phyloP scores from a whole-genome alignment of 2,797 vertebrate species.

The Sylvilagus floridanus region DNA sequence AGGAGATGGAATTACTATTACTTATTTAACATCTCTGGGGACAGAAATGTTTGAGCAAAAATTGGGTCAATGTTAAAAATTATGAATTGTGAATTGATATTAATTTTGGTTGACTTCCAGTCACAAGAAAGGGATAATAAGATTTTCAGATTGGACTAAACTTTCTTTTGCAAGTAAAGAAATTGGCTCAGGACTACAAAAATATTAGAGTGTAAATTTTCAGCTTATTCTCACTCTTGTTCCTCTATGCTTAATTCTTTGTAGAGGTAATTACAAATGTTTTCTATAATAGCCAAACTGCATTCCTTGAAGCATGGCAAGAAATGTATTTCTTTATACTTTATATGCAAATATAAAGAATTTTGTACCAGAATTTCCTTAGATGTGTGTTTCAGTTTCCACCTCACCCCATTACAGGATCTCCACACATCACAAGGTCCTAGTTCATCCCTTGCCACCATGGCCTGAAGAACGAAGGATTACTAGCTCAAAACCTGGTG shows the following conservation, averaged over 20 bases:
- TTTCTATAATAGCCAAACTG: slow-evolving; percentile 14
- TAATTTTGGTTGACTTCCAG: not conserved
- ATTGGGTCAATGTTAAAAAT: not conserved
- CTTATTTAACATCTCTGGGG: not conserved
- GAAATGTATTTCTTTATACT: slow-evolving; percentile 51
- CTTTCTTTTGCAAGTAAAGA: slow-evolving; percentile 22
- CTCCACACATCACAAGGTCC: not conserved
- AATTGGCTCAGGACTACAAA: not conserved
- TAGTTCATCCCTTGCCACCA: not conserved
- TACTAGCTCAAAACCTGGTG: not conserved
- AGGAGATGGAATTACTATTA: not conserved
- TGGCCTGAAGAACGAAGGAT: not conserved
- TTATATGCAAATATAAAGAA: slow-evolving; percentile 32
- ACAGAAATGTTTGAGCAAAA: slow-evolving; percentile 6
- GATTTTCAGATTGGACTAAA: slow-evolving; percentile 5
- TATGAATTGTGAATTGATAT: slow-evolving; percentile 4
- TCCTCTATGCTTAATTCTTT: slow-evolving; percentile 60
- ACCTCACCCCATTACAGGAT: not conserved
- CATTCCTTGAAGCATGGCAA: slow-evolving; percentile 43
- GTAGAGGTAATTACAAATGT: slow-evolving; percentile 5
- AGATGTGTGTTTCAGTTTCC: slow-evolving; percentile 53
- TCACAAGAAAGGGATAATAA: not conserved
- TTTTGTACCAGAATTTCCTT: slow-evolving; percentile 64
- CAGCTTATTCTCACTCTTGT: slow-evolving; percentile 45
- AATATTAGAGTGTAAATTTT: not conserved